Conservation (phyloP, 2,888 invertebrate species). For the Agelastica alni region DNA sequence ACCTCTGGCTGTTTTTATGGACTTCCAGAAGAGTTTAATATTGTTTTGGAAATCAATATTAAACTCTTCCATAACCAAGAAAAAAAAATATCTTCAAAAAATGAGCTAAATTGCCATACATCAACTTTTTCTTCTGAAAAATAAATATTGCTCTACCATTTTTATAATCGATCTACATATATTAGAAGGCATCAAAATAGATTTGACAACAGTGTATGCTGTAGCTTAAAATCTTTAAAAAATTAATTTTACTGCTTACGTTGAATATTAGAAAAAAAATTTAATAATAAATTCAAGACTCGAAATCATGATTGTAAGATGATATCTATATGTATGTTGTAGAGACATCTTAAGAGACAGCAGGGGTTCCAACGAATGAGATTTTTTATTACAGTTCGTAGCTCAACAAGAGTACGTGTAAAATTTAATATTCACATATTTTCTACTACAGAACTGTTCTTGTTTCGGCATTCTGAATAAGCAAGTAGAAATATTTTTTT, state of each 20-base stretch:
- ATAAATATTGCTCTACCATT: too few species aligned
- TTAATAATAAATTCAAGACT: constrained; percentile 46
- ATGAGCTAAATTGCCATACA: too few species aligned
- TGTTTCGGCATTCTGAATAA: constrained; percentile 17
- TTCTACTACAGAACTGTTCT: constrained; percentile 26
- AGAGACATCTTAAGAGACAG: constrained; percentile 43
- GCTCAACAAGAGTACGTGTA: constrained; percentile 42
- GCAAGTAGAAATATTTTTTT: constrained; percentile 9
- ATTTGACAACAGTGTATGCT: too few species aligned
- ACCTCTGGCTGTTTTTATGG: too few species aligned
- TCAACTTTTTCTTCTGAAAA: too few species aligned
- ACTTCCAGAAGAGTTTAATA: too few species aligned
- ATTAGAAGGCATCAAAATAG: too few species aligned
- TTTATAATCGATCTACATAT: too few species aligned
- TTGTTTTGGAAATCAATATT: too few species aligned
- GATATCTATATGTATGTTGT: constrained; percentile 42
- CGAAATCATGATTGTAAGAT: constrained; percentile 47
- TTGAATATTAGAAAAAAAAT: constrained; percentile 25
- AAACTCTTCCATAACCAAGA: too few species aligned
- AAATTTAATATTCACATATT: constrained; percentile 43
- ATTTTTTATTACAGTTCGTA: constrained; percentile 46
- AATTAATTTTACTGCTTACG: constrained; percentile 18
- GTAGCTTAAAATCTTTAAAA: too few species aligned
- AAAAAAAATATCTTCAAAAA: too few species aligned
- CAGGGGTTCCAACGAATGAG: constrained; percentile 46